Evolutionary conservation across 2,113 vertebrate genomes (phyloP).

Genomic region (Ctenodactylus gundi): DNA sequence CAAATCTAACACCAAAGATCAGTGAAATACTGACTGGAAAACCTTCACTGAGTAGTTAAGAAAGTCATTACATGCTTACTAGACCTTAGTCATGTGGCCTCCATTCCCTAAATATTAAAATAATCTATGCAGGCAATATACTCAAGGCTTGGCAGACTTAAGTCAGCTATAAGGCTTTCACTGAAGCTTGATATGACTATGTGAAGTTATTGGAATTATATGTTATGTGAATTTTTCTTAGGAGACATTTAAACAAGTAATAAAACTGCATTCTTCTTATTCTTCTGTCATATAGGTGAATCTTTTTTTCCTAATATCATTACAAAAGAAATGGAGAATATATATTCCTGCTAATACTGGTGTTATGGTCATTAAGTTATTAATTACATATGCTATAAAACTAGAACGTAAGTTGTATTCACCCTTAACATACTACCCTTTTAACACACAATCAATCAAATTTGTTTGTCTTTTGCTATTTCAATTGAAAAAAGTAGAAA

Average conservation of each 20-base stretch:
- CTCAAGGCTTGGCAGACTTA: background rate
- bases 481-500: background rate
- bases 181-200: background rate
- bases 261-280: slow-evolving; percentile 16
- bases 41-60: background rate
- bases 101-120: slow-evolving; percentile 18
- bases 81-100: background rate
- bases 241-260: slow-evolving; percentile 36
- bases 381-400: slow-evolving; percentile 45
- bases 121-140: background rate
- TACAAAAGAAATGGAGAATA: slow-evolving; percentile 13
- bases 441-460: background rate
- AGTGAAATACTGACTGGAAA: background rate
- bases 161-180: slow-evolving; percentile 11
- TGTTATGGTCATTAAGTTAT: slow-evolving; percentile 21
- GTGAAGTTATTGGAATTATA: slow-evolving; percentile 37
- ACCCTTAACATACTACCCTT: background rate
- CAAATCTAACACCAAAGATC: background rate
- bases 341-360: slow-evolving; percentile 2
- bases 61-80: background rate
- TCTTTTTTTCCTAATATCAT: slow-evolving; percentile 50
- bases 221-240: slow-evolving; percentile 51
- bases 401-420: background rate
- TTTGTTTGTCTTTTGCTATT: background rate
- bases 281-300: slow-evolving; percentile 3